Evolutionary conservation across 2,113 vertebrate species (phyloP), one percentile per base, ranked within the genome.

Genomic region (Tautogolabrus adspersus): DNA sequence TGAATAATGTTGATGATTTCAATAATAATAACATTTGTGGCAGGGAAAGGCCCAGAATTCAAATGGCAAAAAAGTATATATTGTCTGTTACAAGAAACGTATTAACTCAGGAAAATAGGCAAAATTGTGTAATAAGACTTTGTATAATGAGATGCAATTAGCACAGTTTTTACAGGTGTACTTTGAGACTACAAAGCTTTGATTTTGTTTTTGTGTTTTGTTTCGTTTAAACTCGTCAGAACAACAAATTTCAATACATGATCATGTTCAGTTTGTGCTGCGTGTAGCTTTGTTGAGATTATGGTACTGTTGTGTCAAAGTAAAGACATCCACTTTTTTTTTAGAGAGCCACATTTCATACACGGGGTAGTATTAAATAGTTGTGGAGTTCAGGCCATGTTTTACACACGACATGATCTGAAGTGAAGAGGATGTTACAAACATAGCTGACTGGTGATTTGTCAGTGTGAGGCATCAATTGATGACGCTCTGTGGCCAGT

Each of bases 1-100:
- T 90, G 79, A 83, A 84, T 83, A 72, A 95, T 92, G 83, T 91
- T 93, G 89, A 91, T 90, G 62, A 87, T 85, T 96, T 96, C 95
- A 94, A 91, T 93, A 90, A 91, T 93, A 90, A 91, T 91, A 93
- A 92, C 93, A 85, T 74, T 95, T 94, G 95, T 87, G 95, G 96
- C 97, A 98, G 97, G 97, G 97, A 98, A 93, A 96, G 96, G 96
- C 96, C 96, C 96, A 96, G 96, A 96, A 94, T 92, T 96, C 96
- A 96, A 97, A 96, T 96, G 95, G 96, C 96, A 98, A 98, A 97
- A 95, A 91, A 85, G 83, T 89, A 93, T 93, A 95, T 95, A 93
- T 93, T 93, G 94, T 96, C 97, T 97, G 96, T 96, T 98, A 96
- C 96, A 96, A 96, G 96, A 95, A 97, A 95, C 95, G 94, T 97